Percentiles rank a stretch among this genome's conserved stretches.
Conservation (phyloP, 2,888 invertebrate species). For the Cyclophora albipunctata region DNA sequence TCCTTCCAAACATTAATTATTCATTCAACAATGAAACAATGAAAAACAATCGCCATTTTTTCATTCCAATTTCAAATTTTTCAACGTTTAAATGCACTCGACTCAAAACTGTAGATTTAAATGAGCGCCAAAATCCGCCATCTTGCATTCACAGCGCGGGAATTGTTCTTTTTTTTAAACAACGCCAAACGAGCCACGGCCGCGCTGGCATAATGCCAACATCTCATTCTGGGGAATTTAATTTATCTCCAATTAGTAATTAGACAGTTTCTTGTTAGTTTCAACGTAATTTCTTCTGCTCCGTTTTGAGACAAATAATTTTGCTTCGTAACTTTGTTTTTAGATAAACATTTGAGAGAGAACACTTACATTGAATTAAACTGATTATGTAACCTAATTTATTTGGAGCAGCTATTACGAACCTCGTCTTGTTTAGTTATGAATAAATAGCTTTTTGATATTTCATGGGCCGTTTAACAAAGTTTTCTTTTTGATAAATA, state of each 20-base stretch:
- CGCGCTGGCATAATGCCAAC: slow-evolving; percentile 2
- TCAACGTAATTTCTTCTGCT: neutral
- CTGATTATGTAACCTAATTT: no score
- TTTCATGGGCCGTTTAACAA: no score
- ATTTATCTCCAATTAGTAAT: slow-evolving; percentile 4
- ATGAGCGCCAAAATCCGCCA: neutral
- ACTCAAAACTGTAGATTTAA: neutral
- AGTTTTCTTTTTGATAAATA: no score
- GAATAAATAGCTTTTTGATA: no score
- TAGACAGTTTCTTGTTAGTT: neutral
- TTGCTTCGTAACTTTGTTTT: no score
- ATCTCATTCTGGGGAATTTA: neutral
- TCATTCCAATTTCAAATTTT: neutral
- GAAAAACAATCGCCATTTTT: neutral
- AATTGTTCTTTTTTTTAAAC: neutral
- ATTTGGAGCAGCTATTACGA: no score
- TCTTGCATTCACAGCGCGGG: no score
- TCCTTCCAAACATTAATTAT: neutral
- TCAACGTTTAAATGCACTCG: neutral
- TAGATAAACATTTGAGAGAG: no score
- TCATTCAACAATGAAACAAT: neutral
- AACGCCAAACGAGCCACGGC: neutral
- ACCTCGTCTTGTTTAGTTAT: no score
- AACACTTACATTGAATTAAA: no score
- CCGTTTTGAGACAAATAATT: no score